phyloP scores from a whole-genome alignment of 2,113 vertebrate species.

The Oplegnathus fasciatus region DNA sequence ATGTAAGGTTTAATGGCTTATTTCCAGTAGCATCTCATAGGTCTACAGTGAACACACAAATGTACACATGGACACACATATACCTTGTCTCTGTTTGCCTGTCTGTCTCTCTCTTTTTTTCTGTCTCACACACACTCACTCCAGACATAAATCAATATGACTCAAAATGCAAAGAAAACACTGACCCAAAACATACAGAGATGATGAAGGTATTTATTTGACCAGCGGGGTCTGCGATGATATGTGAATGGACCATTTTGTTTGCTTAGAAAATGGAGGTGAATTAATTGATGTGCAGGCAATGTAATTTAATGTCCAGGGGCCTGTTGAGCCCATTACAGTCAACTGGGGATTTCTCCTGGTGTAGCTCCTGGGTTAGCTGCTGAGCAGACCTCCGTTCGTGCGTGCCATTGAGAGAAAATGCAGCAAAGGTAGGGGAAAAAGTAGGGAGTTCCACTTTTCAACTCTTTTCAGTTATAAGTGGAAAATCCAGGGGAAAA shows the following conservation, averaged over 20 bases:
- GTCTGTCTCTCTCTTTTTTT: constrained; percentile 49
- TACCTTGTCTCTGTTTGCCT: constrained; percentile 28
- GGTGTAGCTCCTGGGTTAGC: constrained; percentile 40
- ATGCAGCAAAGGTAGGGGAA: constrained; percentile 12
- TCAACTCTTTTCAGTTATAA: constrained; percentile 34
- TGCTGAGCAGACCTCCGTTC: constrained; percentile 55
- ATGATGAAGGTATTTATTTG: constrained; percentile 78
- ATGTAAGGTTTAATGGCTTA: constrained; percentile 66
- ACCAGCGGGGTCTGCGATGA: constrained; percentile 61
- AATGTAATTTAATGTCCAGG: constrained; percentile 66
- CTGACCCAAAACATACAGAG: constrained; percentile 63
- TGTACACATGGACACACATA: constrained; percentile 40
- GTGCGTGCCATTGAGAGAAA: constrained; percentile 29
- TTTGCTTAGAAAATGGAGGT: constrained; percentile 73
- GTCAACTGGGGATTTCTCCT: constrained; percentile 47
- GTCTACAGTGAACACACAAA: constrained; percentile 40
- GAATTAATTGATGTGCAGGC: constrained; percentile 74
- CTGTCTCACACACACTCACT: constrained; percentile 27
- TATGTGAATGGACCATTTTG: constrained; percentile 70
- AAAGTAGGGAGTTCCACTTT: constrained; percentile 45
- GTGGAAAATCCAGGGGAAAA: constrained; percentile 60
- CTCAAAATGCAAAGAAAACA: constrained; percentile 76
- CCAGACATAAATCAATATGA: constrained; percentile 74
- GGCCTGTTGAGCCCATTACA: constrained; percentile 56
- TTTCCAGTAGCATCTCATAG: constrained; percentile 61